Evolutionary conservation across 2,888 invertebrate genomes (phyloP).

Genomic region (Sinopyrophorus schimmeli): DNA sequence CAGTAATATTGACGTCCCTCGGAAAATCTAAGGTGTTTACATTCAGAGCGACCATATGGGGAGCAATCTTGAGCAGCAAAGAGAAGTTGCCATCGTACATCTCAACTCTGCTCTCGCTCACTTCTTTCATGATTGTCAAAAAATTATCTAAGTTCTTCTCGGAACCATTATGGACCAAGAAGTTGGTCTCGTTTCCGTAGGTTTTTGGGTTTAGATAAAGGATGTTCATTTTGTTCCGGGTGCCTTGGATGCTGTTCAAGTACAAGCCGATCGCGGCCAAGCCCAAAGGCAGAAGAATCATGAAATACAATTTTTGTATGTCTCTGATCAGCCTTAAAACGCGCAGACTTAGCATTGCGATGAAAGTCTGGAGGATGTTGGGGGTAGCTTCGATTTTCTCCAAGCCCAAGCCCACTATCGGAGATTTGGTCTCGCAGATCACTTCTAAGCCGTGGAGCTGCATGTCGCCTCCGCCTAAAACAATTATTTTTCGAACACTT

Average conservation of each 20-base stretch:
- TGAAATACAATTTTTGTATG: constrained; percentile 73
- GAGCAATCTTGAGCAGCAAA: constrained; percentile 63
- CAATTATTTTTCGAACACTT: too few species aligned
- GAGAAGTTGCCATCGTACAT: constrained; percentile 70
- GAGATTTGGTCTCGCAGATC: constrained; percentile 57
- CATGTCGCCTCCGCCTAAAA: constrained; percentile 56
- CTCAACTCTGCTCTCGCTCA: constrained; percentile 52
- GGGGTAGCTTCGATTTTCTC: constrained; percentile 68
- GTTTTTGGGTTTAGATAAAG: constrained; percentile 65
- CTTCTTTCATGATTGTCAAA: constrained; percentile 44
- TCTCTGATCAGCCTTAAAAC: constrained; percentile 65
- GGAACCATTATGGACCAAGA: constrained; percentile 66
- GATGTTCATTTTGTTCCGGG: constrained; percentile 66
- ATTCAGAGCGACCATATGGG: constrained; percentile 70
- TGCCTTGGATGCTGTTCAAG: constrained; percentile 63
- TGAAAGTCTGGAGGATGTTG: constrained; percentile 65
- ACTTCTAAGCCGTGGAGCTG: constrained; percentile 55
- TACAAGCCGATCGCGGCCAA: constrained; percentile 72
- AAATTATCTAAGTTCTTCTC: constrained; percentile 49
- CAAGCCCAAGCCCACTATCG: constrained; percentile 62
- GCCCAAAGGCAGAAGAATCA: constrained; percentile 71
- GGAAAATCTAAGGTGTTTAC: constrained; percentile 60
- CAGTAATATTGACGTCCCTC: constrained; percentile 62
- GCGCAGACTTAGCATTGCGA: constrained; percentile 69
- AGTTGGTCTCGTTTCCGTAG: constrained; percentile 62